These are phyloP conservation scores for Sminthurides bifidus DNA, from an alignment of 1,140 invertebrate genomes.

Conservation along the genomic window DNA sequence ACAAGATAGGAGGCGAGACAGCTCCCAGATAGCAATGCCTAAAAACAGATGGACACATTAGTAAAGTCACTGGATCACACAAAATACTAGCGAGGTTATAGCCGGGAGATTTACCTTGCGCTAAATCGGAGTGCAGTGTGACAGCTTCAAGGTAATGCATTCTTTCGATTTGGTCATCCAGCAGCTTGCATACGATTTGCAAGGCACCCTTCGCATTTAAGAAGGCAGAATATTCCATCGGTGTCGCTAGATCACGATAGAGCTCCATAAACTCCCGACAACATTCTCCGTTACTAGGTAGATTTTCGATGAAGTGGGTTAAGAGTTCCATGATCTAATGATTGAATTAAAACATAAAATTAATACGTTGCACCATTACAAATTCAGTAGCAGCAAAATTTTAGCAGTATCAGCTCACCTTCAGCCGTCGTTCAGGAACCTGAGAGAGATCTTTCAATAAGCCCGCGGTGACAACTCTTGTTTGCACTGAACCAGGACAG, in stretches of 20 bases:
- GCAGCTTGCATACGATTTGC: constrained; percentile 65
- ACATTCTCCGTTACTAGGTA: constrained; percentile 72
- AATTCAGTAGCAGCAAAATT: neutral
- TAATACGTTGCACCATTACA: neutral
- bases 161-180: constrained; percentile 76
- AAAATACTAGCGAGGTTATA: no score
- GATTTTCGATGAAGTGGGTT: constrained; percentile 73
- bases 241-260: constrained; percentile 70
- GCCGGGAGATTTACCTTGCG: no score
- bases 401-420: constrained; percentile 8
- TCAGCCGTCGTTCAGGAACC: constrained; percentile 24
- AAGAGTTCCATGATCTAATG: constrained; percentile 65
- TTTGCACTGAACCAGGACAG: constrained; percentile 30
- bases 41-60: no score
- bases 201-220: constrained; percentile 76
- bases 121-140: constrained; percentile 82
- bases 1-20: constrained; percentile 21
- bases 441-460: constrained; percentile 30
- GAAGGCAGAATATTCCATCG: constrained; percentile 84
- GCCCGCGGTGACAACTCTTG: constrained; percentile 24
- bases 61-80: constrained; percentile 20
- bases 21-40: constrained; percentile 28
- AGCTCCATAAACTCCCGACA: constrained; percentile 80
- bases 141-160: constrained; percentile 75
- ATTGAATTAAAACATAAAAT: neutral